Percentiles rank a stretch among this genome's conserved stretches.
phyloP scores from a whole-genome alignment of 2,113 vertebrate species.

The Dendropsophus ebraccatus region DNA sequence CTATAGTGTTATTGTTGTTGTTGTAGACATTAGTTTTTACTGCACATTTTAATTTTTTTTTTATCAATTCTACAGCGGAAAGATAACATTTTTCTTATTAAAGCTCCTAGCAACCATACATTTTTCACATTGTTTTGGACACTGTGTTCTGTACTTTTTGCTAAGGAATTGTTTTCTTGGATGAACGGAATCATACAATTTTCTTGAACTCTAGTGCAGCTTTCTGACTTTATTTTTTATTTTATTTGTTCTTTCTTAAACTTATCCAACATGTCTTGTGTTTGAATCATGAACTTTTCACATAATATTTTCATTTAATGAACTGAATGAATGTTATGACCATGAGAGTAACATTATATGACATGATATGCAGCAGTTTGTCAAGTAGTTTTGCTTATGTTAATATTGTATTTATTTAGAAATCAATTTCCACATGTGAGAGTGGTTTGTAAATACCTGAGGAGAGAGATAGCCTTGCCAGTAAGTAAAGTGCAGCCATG shows the following conservation, averaged over 20 bases:
- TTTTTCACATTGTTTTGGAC: slow-evolving; percentile 1
- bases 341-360: background rate
- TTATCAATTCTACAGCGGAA: background rate
- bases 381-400: background rate
- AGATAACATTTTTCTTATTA: background rate
- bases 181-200: background rate
- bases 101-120: slow-evolving; percentile 7
- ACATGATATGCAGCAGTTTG: background rate
- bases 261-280: background rate
- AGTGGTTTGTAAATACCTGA: no score
- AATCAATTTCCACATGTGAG: no score
- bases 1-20: no score
- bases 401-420: no score
- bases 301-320: background rate
- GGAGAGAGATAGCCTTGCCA: no score
- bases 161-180: slow-evolving; percentile 3
- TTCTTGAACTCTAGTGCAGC: background rate
- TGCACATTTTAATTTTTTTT: background rate
- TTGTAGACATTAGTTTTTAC: no score
- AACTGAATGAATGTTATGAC: background rate
- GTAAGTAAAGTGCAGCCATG: no score
- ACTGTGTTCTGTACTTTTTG: slow-evolving; percentile 9
- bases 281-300: background rate
- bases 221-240: slow-evolving; percentile 4
- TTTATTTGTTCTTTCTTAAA: background rate